Base-by-base conservation (phyloP, 2,797 vertebrate genomes). In the Spheniscus humboldti region DNA sequence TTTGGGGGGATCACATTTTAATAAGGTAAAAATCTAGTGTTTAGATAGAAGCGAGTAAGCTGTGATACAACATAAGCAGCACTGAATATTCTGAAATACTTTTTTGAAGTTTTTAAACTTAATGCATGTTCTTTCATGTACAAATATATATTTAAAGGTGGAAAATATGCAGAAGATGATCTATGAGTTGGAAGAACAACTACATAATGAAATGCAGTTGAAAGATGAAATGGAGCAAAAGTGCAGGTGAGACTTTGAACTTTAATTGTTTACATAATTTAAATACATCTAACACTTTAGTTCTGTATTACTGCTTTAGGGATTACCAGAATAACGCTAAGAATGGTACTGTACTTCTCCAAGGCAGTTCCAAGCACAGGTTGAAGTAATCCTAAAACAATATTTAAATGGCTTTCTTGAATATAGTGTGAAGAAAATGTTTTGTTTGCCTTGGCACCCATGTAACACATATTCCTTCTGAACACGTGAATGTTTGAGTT, bases 171-270 rank as follows among this genome's bases (percentile, higher is more conserved):
- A 99, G 97, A 99, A 99, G 98, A 99, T 98, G 96, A 98, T 99
- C 89, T 99, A 99, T 97, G 99, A 99, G 87, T 98, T 99, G 95
- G 99, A 99, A 98, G 99, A 99, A 97, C 99, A 99, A 92, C 98
- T 99, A 78, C 99, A 99, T 96, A 99, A 98, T 97, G 99, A 99
- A 98, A 99, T 99, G 98, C 99, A 99, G 86, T 97, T 99, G 88
- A 99, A 99, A 98, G 99, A 99, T 97, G 99, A 99, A 98, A 98
- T 99, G 98, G 99, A 99, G 94, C 99, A 99, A 88, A 99, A 99
- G 97, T 99, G 98, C 99, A 99, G 99, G 99, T 99, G 94, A 97
- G 95, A 86, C 57, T 97, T 92, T 71, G 73, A 96, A 91, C 37
- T 96, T 93, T 4, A 64, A 45, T 87, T 91, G 22, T 92, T 97